Base-by-base conservation (phyloP, 2,888 invertebrate genomes). In the Coleophora flavipennella region DNA sequence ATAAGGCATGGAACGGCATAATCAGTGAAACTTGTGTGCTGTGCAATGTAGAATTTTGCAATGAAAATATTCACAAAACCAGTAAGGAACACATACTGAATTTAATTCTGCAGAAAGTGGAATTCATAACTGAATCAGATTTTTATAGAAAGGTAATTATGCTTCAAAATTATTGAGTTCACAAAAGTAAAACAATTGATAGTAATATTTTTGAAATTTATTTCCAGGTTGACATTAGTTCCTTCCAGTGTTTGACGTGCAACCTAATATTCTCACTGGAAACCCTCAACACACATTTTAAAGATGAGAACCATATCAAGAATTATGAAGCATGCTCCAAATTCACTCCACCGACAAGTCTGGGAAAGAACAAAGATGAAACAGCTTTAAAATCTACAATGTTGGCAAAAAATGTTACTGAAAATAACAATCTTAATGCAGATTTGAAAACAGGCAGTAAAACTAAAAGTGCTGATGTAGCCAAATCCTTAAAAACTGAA, bases 1-100 rank as follows among this genome's bases (percentile, higher is more conserved):
- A 68, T 7, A 49, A 43, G 1, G 58, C 70, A 1, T 79, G 78
- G 78, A 65, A 76, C 31, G 67, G 74, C 2, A 33, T 78, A 3
- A 47, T 51, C 0, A 70, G 62, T 0, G 59, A 32, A 12, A 58
- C 60, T 1, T 79, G 79, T 31, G 52, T 51, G 0, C 36, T 78
- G 8, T 79, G 79, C 39, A 63, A 70, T 27, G 40, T 40, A 0
- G 78, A 77, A 38, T 65, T 65, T 25, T 59, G 62, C 0, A 52
- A 72, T 31, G 57, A 52, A 29, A 36, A 42, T 1, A 46, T 53
- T 2, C 79, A 79, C 39, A 65, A 54, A 44, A 50, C 47, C 0
- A 53, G 59, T 14, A n/a, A 54, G 1, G 35, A 28, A 0, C 79
- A 79, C 44, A 40, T 62, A 3, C 35, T 78, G 13, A 74, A 68